Base-by-base conservation (phyloP, 1,140 invertebrate genomes). In the Trinorchestia longiramus region DNA sequence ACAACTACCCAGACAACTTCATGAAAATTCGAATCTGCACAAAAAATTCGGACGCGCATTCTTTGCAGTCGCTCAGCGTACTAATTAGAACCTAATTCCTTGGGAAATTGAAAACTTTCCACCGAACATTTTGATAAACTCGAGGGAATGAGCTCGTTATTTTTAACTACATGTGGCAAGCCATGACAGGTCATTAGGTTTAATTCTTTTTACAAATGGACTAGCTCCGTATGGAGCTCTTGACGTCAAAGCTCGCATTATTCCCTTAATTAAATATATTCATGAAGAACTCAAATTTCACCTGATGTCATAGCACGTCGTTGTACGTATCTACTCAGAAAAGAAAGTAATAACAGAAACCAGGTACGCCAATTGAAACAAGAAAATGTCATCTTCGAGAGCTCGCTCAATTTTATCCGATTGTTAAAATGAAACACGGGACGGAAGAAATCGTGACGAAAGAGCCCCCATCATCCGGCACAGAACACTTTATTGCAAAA, bases 401-500 rank as follows among this genome's bases (percentile, higher is more conserved):
- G 11, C 62, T 53, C 28, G 11, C 62, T 19, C 62, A 36, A 77
- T 36, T 53, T 77, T 11, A 77, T 77, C 62, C 62, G 28, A 77
- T 77, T 28, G 8, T 77, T 77, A 77, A 36, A 77, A 77, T 23
- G 62, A 36, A 77, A 77, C 88, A 42, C 0, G 88, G 43, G 88
- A 42, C 43, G 88, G 15, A 90, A 90, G 23, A 90, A 90, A 90
- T 90, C 88, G 88, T 90, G 88, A 90, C 88, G 87, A 41, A 43
- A 90, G 36, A 90, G 43, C n/a, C 42, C 88, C 41, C 88, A 41
- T 42, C 88, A 90, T 90, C 88, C 3, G 11, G n/a, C 88, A 41
- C n/a, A 90, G 88, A 90, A 43, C 88, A 90, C n/a, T 94, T 94
- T 0, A 94, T 94, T 42, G 3, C 41, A 19, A 94, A 94, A 94